phyloP scores from a whole-genome alignment of 2,888 invertebrate genomes.

The Agrilus cyanescens region DNA sequence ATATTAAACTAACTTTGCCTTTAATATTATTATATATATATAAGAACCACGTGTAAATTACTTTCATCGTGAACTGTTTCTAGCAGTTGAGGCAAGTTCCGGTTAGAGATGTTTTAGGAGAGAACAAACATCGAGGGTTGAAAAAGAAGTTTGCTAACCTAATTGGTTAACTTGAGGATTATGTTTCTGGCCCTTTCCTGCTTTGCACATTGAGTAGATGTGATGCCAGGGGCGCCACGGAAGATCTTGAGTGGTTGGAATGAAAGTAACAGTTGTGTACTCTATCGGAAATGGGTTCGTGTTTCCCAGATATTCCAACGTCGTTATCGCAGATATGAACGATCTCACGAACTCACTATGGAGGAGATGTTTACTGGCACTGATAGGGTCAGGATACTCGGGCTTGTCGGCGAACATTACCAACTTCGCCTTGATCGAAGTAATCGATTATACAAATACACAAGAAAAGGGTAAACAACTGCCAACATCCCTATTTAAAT shows the following conservation, averaged over 20 bases:
- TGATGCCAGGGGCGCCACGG: constrained; percentile 39
- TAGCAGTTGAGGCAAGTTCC: too few species aligned
- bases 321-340: constrained; percentile 32
- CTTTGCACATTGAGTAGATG: constrained; percentile 35
- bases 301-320: constrained; percentile 31
- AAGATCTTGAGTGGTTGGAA: constrained; percentile 23
- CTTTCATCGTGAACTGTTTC: too few species aligned
- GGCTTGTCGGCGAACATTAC: constrained; percentile 19
- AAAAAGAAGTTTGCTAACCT: constrained; percentile 20
- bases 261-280: constrained; percentile 23
- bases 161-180: constrained; percentile 29
- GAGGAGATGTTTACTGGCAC: constrained; percentile 31
- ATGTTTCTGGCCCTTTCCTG: constrained; percentile 31
- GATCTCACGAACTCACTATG: constrained; percentile 32
- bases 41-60: too few species aligned
- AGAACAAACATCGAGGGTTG: too few species aligned
- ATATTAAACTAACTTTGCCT: too few species aligned
- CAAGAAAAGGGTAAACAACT: background rate
- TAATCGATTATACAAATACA: background rate
- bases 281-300: constrained; percentile 28
- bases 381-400: constrained; percentile 28
- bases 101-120: too few species aligned
- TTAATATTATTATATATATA: too few species aligned
- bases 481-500: too few species aligned
- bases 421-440: constrained; percentile 9